These are phyloP conservation scores for Nebria brevicollis DNA, from an alignment of 2,888 invertebrate species.

Conservation along the genomic window DNA sequence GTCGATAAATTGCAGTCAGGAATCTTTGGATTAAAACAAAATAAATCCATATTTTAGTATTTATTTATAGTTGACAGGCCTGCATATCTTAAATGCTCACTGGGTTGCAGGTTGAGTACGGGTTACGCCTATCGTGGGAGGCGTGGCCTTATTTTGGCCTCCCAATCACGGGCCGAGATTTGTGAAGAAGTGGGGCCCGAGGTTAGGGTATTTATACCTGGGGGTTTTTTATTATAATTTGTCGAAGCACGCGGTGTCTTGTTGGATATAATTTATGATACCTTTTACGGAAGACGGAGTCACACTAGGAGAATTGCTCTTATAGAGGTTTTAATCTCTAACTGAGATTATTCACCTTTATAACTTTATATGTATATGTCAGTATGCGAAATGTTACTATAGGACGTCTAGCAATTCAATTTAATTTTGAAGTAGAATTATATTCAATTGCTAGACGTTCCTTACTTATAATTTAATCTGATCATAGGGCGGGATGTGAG, in stretches of 20 bases:
- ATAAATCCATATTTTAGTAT: slow-evolving; percentile 22
- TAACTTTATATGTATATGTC: no score
- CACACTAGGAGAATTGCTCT: slow-evolving; percentile 6
- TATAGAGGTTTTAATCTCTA: background rate
- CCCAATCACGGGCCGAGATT: slow-evolving; percentile 24
- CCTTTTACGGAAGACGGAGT: slow-evolving; percentile 41
- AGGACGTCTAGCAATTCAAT: no score
- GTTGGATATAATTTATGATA: slow-evolving; percentile 43
- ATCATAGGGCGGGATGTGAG: no score
- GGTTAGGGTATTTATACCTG: slow-evolving; percentile 32
- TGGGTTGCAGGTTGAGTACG: slow-evolving; percentile 29
- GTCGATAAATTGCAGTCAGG: slow-evolving; percentile 33
- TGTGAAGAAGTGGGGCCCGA: background rate
- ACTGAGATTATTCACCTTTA: background rate
- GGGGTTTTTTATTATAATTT: slow-evolving; percentile 46
- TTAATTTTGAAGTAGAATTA: no score
- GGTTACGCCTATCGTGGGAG: slow-evolving; percentile 13
- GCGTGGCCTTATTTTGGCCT: slow-evolving; percentile 16
- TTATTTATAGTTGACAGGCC: slow-evolving; percentile 35
- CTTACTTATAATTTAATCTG: no score
- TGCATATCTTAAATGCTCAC: slow-evolving; percentile 27
- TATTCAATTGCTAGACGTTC: no score
- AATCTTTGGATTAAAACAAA: slow-evolving; percentile 17
- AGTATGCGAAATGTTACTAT: no score
- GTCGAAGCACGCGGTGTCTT: slow-evolving; percentile 39